Evolutionary conservation across 2,888 invertebrate genomes (phyloP).

Genomic region (Sinohyriopsis cumingii): DNA sequence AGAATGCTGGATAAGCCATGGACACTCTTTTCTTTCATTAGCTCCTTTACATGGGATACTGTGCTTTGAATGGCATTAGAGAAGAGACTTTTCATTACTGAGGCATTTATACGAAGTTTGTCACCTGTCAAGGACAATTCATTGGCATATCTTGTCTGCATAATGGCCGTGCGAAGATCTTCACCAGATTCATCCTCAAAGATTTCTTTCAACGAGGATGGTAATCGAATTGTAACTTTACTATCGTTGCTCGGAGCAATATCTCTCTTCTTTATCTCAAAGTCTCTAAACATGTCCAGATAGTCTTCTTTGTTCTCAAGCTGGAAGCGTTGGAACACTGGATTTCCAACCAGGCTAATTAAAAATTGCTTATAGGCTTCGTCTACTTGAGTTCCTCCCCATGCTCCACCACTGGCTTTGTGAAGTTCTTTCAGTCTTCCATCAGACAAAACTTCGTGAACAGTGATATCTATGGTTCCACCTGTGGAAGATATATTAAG

Average conservation of each 20-base stretch:
- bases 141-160: conserved; percentile 8
- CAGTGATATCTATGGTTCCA: conserved; percentile 48
- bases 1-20: conserved; percentile 2
- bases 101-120: neutral
- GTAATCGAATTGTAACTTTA: conserved; percentile 11
- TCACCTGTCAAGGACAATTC: conserved; percentile 2
- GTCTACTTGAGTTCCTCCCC: no score
- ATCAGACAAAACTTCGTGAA: no score
- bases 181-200: conserved; percentile 15
- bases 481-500: conserved; percentile 64
- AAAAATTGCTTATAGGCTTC: no score
- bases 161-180: conserved; percentile 13
- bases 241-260: neutral
- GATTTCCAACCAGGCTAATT: no score
- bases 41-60: no score
- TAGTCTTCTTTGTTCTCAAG: no score
- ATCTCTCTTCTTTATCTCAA: conserved; percentile 27
- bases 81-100: conserved; percentile 5
- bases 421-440: no score
- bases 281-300: no score
- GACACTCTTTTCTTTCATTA: no score
- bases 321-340: no score
- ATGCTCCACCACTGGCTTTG: no score
- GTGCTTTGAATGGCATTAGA: no score
- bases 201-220: conserved; percentile 1